phyloP scores from a whole-genome alignment of 1,140 invertebrate species.

The Triops cancriformis region DNA sequence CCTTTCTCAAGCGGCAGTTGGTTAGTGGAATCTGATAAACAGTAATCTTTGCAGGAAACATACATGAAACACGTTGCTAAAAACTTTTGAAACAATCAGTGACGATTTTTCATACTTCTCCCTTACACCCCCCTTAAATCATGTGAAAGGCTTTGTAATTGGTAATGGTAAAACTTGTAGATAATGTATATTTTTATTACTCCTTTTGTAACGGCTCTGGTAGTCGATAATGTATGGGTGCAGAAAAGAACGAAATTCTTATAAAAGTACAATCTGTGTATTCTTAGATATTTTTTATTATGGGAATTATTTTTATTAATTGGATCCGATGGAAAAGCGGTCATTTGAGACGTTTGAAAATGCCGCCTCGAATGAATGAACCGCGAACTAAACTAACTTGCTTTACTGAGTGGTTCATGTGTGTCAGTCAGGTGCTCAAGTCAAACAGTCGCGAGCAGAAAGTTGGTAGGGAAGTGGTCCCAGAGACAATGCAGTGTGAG shows the following conservation, averaged over 20 bases:
- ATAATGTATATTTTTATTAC: constrained; percentile 14
- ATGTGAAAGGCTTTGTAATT: background rate
- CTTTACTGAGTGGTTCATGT: no score
- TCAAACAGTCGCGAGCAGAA: no score
- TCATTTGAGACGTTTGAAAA: no score
- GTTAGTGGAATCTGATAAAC: background rate
- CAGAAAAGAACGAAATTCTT: background rate
- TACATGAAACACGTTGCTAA: background rate
- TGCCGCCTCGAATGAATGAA: no score
- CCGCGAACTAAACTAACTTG: no score
- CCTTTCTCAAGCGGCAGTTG: constrained; percentile 1
- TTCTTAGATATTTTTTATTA: background rate
- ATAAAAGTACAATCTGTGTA: background rate
- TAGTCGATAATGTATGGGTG: background rate
- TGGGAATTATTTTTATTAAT: no score
- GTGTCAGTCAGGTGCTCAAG: no score
- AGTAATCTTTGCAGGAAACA: background rate
- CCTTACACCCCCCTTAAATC: background rate
- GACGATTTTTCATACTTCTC: background rate
- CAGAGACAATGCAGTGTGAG: no score
- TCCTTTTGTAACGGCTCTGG: constrained; percentile 3
- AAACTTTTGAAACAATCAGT: background rate
- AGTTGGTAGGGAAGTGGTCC: no score
- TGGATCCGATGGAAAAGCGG: no score
- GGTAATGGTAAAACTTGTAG: constrained; percentile 3